Conservation (phyloP, 2,797 vertebrate species). For the Acanthopagrus latus region DNA sequence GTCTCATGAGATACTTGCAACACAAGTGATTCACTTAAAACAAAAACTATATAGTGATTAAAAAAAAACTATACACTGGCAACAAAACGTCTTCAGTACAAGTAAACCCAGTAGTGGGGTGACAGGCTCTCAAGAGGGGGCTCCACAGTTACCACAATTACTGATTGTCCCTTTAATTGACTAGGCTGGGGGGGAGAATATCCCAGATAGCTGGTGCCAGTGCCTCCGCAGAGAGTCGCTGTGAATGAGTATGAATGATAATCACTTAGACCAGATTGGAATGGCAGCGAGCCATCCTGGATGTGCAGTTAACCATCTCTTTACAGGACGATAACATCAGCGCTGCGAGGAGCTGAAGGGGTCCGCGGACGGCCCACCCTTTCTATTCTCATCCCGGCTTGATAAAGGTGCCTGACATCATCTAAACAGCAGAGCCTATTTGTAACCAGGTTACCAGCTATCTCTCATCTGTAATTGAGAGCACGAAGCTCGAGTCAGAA, state of each 20-base stretch:
- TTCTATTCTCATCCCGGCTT: constrained; percentile 77
- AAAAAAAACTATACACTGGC: too few relatives aligned
- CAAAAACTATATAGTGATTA: too few relatives aligned
- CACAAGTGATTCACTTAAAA: too few relatives aligned
- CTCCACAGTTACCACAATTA: constrained; percentile 47
- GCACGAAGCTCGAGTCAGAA: constrained; percentile 83
- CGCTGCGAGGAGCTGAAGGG: constrained; percentile 43
- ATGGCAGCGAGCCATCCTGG: constrained; percentile 68
- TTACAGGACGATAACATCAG: constrained; percentile 65
- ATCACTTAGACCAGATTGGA: constrained; percentile 70
- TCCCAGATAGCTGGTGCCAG: constrained; percentile 45
- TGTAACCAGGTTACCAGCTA: constrained; percentile 88
- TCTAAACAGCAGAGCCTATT: constrained; percentile 84
- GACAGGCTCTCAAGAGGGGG: constrained; percentile 11
- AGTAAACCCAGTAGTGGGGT: constrained; percentile 2
- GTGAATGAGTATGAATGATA: constrained; percentile 60
- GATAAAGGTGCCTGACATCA: constrained; percentile 87
- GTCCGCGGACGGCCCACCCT: constrained; percentile 54
- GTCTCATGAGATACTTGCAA: too few relatives aligned
- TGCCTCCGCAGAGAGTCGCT: constrained; percentile 43
- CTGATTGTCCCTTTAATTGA: constrained; percentile 53
- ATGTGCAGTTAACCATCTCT: constrained; percentile 79
- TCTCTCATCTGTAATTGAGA: constrained; percentile 86
- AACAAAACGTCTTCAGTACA: background rate
- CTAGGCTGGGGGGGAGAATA: constrained; percentile 36